Base-by-base conservation (phyloP, 2,888 invertebrate species). In the Meghimatium bilineatum region DNA sequence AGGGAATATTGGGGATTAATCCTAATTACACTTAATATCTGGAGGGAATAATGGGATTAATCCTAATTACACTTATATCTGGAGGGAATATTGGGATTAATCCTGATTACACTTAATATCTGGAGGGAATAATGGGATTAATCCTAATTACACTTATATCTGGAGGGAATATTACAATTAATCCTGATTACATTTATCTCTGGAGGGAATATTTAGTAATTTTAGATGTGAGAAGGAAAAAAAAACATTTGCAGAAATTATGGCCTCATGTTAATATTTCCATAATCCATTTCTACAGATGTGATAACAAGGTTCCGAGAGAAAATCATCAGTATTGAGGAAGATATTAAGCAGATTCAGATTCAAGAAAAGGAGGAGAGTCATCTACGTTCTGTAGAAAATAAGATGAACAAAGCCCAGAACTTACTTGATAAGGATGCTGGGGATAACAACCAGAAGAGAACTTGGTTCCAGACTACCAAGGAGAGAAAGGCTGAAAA, bases 221-320 rank as follows among this genome's bases (percentile, higher is more conserved):
- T 56, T 23, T 56, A 23, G 23, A 56, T 56, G 20, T 56, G 56
- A 23, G 56, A 56, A 23, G 56, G 12, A 10, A 56, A 20, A 23
- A 23, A n/a, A n/a, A n/a, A n/a, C n/a, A n/a, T n/a, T n/a, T n/a
- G n/a, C n/a, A n/a, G 44, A 44, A 12, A 8, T 44, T 32, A 14
- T 63, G 60, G 14, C n/a, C 1, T n/a, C n/a, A n/a, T 63, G 60
- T 63, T n/a, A 20, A 8, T 26, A 36, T n/a, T 71, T 3, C 71
- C n/a, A 14, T 26, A 8, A 71, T 26, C 36, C 2, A 26, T 56
- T 32, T 38, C 8, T 26, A 29, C 88, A 94, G 98, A 98, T 90
- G 97, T 99, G 76, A 95, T 99, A 74, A 96, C 96, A 85, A 98
- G 98, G 93, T 99, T 97, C 93, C 94, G 96, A 67, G 95, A 95